phyloP scores from a whole-genome alignment of 2,888 invertebrate genomes.

The Spicauda simplicius region DNA sequence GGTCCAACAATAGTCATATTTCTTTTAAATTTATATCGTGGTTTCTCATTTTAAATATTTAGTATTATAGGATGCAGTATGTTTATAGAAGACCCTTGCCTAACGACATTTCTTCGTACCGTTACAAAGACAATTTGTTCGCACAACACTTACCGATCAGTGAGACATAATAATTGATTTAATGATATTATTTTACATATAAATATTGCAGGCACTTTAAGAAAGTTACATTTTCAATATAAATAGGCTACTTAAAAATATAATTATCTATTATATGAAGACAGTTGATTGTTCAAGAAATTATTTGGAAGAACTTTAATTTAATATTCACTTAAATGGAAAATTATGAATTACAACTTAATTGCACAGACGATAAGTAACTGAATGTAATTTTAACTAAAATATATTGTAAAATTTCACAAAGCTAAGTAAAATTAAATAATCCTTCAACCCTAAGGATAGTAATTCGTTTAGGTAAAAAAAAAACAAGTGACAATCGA shows the following conservation, averaged over 20 bases:
- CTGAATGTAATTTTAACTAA: not conserved
- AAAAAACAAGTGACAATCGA: not conserved
- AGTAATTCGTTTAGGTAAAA: not conserved
- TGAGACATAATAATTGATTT: conserved; percentile 53
- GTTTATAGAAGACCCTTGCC: not conserved
- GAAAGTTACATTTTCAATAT: conserved; percentile 10
- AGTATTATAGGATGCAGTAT: too few relatives aligned
- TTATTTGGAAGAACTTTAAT: not conserved
- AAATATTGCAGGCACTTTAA: conserved; percentile 32
- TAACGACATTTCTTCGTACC: not conserved
- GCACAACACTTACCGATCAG: conserved; percentile 55
- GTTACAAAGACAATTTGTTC: conserved; percentile 35
- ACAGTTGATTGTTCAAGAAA: not conserved
- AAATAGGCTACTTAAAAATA: conserved; percentile 25
- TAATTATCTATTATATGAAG: conserved; percentile 21
- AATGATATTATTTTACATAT: conserved; percentile 1
- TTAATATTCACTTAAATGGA: not conserved
- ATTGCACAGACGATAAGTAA: not conserved
- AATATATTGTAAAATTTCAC: not conserved
- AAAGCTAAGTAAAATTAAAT: not conserved
- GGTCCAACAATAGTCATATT: too few relatives aligned
- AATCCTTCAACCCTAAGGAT: not conserved
- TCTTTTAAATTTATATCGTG: too few relatives aligned
- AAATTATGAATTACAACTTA: not conserved
- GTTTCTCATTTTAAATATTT: too few relatives aligned